These are phyloP conservation scores for Phalacrocorax aristotelis DNA, from an alignment of 2,113 vertebrate genomes.

Conservation along the genomic window DNA sequence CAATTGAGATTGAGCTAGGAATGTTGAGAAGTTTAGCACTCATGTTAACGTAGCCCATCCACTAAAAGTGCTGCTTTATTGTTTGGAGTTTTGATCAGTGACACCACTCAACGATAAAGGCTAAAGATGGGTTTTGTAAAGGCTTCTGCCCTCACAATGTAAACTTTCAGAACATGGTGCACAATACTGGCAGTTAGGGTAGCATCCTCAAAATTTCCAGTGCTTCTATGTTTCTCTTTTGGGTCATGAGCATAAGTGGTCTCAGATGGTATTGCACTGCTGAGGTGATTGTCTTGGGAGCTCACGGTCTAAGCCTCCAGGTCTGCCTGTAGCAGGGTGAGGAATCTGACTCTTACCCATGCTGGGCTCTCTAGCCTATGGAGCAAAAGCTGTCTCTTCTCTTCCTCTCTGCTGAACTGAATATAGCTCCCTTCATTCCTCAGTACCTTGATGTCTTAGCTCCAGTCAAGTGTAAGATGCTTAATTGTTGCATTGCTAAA, in stretches of 20 bases:
- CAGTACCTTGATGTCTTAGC: neutral
- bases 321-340: neutral
- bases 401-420: neutral
- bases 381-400: neutral
- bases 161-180: neutral
- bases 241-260: neutral
- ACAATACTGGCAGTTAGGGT: neutral
- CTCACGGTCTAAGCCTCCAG: neutral
- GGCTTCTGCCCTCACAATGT: neutral
- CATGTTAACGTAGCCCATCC: neutral
- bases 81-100: neutral
- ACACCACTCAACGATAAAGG: neutral
- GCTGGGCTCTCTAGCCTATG: neutral
- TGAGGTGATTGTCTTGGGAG: neutral
- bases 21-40: neutral
- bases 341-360: neutral
- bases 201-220: neutral
- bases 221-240: neutral
- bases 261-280: neutral
- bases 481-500: neutral
- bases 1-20: neutral
- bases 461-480: neutral
- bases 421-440: neutral
- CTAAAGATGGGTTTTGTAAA: neutral
- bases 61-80: neutral